Percentiles rank a stretch among this genome's conserved stretches.
phyloP scores from a whole-genome alignment of 92 coral and sea anemone species.

The Siderastrea radians region DNA sequence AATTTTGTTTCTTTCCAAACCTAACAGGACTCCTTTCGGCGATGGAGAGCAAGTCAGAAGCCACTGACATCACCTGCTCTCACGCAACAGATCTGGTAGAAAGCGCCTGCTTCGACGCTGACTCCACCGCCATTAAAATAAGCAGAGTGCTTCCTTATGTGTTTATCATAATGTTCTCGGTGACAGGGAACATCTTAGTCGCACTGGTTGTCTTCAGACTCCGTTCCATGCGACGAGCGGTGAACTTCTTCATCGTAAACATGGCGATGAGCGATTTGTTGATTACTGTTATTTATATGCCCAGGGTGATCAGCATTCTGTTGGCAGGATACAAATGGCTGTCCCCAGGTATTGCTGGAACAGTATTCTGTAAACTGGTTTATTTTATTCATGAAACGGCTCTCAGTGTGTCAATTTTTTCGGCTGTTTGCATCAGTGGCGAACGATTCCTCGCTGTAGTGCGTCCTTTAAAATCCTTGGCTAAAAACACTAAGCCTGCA shows the following conservation, averaged over 20 bases:
- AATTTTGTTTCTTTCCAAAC: background rate
- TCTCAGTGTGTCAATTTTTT: constrained; percentile 34
- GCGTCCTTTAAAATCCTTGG: constrained; percentile 26
- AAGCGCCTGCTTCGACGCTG: constrained; percentile 50
- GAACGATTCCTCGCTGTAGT: constrained; percentile 48
- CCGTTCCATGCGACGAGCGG: constrained; percentile 55
- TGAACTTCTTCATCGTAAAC: constrained; percentile 70
- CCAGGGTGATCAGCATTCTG: constrained; percentile 31
- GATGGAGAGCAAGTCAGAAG: background rate
- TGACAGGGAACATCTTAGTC: constrained; percentile 54
- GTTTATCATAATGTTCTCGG: constrained; percentile 49
- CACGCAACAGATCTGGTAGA: background rate
- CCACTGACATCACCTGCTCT: background rate
- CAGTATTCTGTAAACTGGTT: constrained; percentile 40
- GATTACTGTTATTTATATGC: constrained; percentile 56
- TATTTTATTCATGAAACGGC: constrained; percentile 44
- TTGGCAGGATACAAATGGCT: constrained; percentile 37
- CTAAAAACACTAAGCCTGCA: constrained; percentile 5
- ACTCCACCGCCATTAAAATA: constrained; percentile 27
- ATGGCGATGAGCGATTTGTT: constrained; percentile 69
- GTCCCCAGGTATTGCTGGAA: constrained; percentile 21
- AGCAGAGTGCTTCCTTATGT: constrained; percentile 47
- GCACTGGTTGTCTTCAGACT: constrained; percentile 48
- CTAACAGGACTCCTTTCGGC: background rate
- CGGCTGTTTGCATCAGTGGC: constrained; percentile 39